A percentile compares a stretch with the other conserved stretches of the same genome.
Evolutionary conservation across 2,888 invertebrate species (phyloP).

Genomic region (Oligia latruncula): DNA sequence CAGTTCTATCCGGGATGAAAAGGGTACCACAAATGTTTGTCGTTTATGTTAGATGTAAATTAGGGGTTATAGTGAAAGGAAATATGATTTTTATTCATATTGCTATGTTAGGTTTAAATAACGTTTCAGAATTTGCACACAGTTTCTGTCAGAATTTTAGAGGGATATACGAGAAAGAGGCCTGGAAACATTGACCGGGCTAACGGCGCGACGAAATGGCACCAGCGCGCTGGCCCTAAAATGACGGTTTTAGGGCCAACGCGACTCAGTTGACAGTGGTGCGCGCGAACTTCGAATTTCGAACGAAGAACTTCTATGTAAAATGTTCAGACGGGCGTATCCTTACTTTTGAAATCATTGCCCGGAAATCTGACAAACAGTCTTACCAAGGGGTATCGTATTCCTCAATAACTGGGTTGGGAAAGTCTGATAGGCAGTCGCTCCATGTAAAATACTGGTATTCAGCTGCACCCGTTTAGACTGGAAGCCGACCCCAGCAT

Average conservation of each 20-base stretch:
- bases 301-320: too few relatives aligned
- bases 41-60: conserved; percentile 18
- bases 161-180: background rate
- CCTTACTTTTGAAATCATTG: too few relatives aligned
- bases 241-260: too few relatives aligned
- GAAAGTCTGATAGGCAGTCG: background rate
- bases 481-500: too few relatives aligned
- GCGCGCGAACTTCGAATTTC: too few relatives aligned
- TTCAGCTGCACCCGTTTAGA: background rate
- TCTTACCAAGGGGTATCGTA: background rate
- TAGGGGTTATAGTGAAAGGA: conserved; percentile 23
- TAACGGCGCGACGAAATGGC: too few relatives aligned
- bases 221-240: too few relatives aligned
- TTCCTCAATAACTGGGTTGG: background rate
- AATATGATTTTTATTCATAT: conserved; percentile 33
- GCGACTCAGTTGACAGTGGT: too few relatives aligned
- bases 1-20: background rate
- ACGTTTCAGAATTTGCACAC: background rate
- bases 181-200: too few relatives aligned
- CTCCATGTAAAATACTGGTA: background rate
- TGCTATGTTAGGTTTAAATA: conserved; percentile 4
- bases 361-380: background rate
- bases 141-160: background rate
- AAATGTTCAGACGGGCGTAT: too few relatives aligned
- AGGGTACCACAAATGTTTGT: background rate